Evolutionary conservation across 30 jellyfish, hydroid and myxozoan genomes (phyloP), one percentile per base, ranked within the genome.

Genomic region (Clytia hemisphaerica): DNA sequence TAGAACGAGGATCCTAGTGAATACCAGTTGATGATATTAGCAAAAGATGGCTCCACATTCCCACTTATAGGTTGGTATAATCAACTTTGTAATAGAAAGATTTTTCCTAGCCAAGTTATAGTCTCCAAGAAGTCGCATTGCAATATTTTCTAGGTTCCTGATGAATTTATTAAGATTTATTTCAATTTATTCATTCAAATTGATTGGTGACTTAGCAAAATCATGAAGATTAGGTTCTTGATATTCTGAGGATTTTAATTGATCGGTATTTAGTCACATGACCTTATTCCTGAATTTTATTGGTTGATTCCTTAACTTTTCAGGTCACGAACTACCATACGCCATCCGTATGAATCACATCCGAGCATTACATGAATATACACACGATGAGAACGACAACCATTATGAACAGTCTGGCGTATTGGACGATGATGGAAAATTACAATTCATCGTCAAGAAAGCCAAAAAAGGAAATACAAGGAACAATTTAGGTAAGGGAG

Each of bases 241-340:
- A n/a, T n/a, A n/a, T n/a, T n/a, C n/a, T n/a, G n/a, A n/a, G n/a
- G n/a, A n/a, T n/a, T n/a, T n/a, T n/a, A n/a, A n/a, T n/a, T n/a
- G n/a, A n/a, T n/a, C n/a, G n/a, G n/a, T n/a, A n/a, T n/a, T n/a
- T n/a, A n/a, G n/a, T n/a, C n/a, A n/a, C n/a, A n/a, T 14, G 45
- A 34, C 16, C 29, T 48, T 27, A 49, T 57, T 38, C n/a, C 0
- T 6, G 6, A 4, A 48, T 50, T 26, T 27, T 61, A 14, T 34
- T 57, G 36, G 16, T 31, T 32, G 24, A 48, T 27, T 1, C 7
- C 36, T 47, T 67, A 19, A 24, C 6, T 58, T 50, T 80, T 9
- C 32, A 91, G 99, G 99, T 25, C 99, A 91, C 67, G 99, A 91
- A 58, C 61, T 83, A 2, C 99, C 99, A 3, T 91, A 76, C 40